Base-by-base conservation (phyloP, 53 echinoderm and acorn worm species). In the Arbacia lixula region DNA sequence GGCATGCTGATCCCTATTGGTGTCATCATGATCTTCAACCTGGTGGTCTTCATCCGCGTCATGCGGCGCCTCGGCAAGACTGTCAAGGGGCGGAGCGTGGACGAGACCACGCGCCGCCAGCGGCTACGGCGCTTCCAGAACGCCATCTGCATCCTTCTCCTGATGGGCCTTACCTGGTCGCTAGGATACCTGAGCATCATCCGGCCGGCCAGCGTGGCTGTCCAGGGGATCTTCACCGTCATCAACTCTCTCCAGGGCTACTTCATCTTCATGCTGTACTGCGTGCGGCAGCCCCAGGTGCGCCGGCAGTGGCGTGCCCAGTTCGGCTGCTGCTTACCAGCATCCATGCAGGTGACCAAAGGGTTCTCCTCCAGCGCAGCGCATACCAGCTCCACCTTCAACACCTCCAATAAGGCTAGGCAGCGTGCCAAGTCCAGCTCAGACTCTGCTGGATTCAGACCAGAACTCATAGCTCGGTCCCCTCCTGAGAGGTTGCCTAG, bases 181-280 rank as follows among this genome's bases (percentile, higher is more conserved):
- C 6, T 74, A 0, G 74, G 74, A 21, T 74, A 74, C 53, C 74
- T 74, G 19, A 74, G 74, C 24, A 74, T 74, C 54, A 53, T 74
- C 31, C 30, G 8, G 34, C 74, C 74, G 10, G 53, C 53, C 0
- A 53, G 53, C 31, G 51, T 43, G 54, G 53, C 52, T 6, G 8
- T 53, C 9, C 54, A 33, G 31, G 74, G 51, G 16, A 16, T 87
- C 67, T 91, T 91, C 84, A 84, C 87, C 69, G 27, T 91, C 5
- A 69, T 91, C 5, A 91, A 91, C 53, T 84, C 91, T 21, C 76
- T 91, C 51, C 91, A 91, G 62, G 91, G 91, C 0, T 91, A 91
- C 38, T 87, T 84, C 32, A 91, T 91, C 69, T 91, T 91, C 67
- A 91, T 91, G 91, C 20, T 87, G 22, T 91, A 91, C 38, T 87